Base-by-base conservation (phyloP, 2,797 vertebrate species). In the Gymnothorax reevesii region DNA sequence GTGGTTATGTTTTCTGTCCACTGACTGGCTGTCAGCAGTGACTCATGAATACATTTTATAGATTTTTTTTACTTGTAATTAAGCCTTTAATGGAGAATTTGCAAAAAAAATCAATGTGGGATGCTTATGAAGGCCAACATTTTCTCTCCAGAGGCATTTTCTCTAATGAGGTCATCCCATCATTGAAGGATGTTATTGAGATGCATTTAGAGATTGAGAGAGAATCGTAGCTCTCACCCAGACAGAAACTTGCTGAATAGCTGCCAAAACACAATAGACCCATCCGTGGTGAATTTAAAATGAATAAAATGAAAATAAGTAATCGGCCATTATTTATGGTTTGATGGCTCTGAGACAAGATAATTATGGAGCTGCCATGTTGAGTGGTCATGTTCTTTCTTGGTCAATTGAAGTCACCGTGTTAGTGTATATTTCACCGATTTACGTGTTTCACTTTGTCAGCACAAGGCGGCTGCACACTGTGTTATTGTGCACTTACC, bases 91-190 rank as follows among this genome's bases (percentile, higher is more conserved):
- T 66, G 62, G 59, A 27, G n/a, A 62, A 4, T 75, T 64, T 49
- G 42, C 83, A 80, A 88, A 88, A 84, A 80, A 88, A 88, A 88
- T 57, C 83, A 84, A 86, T 83, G 57, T 33, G 57, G 79, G 42
- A 60, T 87, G 84, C 82, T 88, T 88, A 85, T 85, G 84, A 77
- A 85, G 87, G 86, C 71, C 85, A 84, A 33, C 77, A 62, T 60
- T 59, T 69, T 80, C 87, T 71, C 64, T 84, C 3, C 12, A 27
- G 49, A 20, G 33, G 6, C 62, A 22, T 52, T 52, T 87, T 83
- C 90, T 82, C 83, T 89, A 86, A 87, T 89, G 84, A 88, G 88
- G 86, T 60, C 54, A 88, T 87, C 86, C 90, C 77, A 90, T 89
- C 88, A 79, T n/a, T 69, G 25, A 69, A 69, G 64, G 64, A 69